These are phyloP conservation scores for Resseliella maxima DNA, from an alignment of 2,888 invertebrate species.

Conservation along the genomic window DNA sequence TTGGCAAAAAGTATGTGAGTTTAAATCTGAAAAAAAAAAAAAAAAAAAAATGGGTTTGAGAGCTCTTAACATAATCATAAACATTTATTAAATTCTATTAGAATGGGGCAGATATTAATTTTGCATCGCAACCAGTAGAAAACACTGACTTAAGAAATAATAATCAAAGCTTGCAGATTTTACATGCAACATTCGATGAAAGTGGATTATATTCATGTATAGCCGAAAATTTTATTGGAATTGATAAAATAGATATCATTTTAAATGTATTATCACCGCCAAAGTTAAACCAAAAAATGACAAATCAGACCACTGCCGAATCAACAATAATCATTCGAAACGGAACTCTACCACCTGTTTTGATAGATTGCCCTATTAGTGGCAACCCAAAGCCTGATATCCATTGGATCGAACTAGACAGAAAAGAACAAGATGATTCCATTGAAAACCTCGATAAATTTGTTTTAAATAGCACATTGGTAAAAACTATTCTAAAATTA, in stretches of 20 bases:
- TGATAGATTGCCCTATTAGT: background rate
- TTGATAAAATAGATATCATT: background rate
- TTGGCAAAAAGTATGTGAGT: constrained; percentile 53
- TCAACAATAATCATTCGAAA: background rate
- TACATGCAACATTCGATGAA: background rate
- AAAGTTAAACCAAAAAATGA: background rate
- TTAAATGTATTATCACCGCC: background rate
- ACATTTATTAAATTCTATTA: background rate
- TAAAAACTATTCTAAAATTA: background rate
- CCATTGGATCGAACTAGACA: background rate
- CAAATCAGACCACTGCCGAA: background rate
- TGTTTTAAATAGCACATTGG: background rate
- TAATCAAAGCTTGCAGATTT: background rate
- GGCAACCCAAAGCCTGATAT: background rate
- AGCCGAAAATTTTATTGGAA: background rate
- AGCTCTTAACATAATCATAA: background rate
- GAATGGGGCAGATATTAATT: background rate
- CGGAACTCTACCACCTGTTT: background rate
- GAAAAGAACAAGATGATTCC: background rate
- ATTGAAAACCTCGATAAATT: background rate
- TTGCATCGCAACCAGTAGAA: background rate
- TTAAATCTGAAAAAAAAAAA: background rate
- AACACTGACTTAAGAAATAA: background rate
- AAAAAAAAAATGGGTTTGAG: too few relatives aligned
- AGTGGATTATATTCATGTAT: background rate